Evolutionary conservation across 2,888 invertebrate species (phyloP).

Genomic region (Macrosiphum euphorbiae): DNA sequence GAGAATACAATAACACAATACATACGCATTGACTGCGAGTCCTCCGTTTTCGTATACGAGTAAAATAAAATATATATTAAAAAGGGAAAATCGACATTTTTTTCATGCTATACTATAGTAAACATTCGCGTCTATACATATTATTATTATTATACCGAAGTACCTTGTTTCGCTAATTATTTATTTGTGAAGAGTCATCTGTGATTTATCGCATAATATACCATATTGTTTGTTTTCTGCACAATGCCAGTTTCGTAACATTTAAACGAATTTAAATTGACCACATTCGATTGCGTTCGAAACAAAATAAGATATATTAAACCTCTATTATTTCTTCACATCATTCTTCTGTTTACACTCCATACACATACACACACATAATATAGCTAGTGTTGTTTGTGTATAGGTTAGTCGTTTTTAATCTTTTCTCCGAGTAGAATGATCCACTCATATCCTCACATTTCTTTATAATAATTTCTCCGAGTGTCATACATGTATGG

Average conservation of each 20-base stretch:
- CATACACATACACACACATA: neutral
- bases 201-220: conserved; percentile 19
- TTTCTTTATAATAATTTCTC: neutral
- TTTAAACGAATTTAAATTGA: conserved; percentile 37
- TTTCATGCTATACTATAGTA: neutral
- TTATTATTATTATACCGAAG: neutral
- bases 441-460: neutral
- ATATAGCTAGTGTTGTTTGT: neutral
- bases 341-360: neutral
- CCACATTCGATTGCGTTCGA: neutral
- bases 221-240: conserved; percentile 3
- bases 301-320: neutral
- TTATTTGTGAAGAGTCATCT: neutral
- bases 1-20: conserved; percentile 52
- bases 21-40: neutral
- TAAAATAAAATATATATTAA: conserved; percentile 33
- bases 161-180: conserved; percentile 26
- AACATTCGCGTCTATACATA: neutral
- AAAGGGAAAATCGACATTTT: conserved; percentile 39
- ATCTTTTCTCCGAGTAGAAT: neutral
- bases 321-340: neutral
- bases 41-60: neutral
- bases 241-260: conserved; percentile 43
- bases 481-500: neutral
- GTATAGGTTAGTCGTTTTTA: neutral